A percentile compares a stretch with the other conserved stretches of the same genome.
Conservation (phyloP, 2,113 vertebrate genomes). For the Aix galericulata region DNA sequence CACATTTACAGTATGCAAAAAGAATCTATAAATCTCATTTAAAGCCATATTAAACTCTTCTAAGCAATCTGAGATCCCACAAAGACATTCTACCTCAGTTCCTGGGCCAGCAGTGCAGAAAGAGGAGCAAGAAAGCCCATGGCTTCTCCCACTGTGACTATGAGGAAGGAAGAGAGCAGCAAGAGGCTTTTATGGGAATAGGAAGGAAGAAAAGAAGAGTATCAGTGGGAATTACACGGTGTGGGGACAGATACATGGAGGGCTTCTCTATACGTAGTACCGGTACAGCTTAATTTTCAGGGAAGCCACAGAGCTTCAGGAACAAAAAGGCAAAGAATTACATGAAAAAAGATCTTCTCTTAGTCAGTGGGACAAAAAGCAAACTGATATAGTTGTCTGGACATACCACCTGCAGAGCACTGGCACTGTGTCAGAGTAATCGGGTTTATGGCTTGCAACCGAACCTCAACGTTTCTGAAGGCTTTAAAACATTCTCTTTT, state of each 20-base stretch:
- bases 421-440: neutral
- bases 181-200: neutral
- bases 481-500: neutral
- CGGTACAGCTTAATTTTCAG: neutral
- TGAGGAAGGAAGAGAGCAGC: rapidly evolving
- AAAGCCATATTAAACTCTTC: neutral
- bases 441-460: neutral
- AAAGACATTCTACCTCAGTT: neutral
- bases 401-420: neutral
- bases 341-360: neutral
- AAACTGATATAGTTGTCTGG: neutral
- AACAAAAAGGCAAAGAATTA: neutral
- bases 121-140: neutral
- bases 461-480: neutral
- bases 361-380: neutral
- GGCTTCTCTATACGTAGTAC: neutral
- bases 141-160: rapidly evolving
- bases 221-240: neutral
- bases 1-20: neutral
- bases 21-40: neutral
- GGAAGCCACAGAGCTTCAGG: neutral
- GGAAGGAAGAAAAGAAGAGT: neutral
- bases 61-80: neutral
- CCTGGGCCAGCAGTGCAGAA: neutral
- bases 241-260: neutral